These are phyloP conservation scores for Drosophila serrata DNA, from an alignment of 1,140 invertebrate species.

Conservation along the genomic window DNA sequence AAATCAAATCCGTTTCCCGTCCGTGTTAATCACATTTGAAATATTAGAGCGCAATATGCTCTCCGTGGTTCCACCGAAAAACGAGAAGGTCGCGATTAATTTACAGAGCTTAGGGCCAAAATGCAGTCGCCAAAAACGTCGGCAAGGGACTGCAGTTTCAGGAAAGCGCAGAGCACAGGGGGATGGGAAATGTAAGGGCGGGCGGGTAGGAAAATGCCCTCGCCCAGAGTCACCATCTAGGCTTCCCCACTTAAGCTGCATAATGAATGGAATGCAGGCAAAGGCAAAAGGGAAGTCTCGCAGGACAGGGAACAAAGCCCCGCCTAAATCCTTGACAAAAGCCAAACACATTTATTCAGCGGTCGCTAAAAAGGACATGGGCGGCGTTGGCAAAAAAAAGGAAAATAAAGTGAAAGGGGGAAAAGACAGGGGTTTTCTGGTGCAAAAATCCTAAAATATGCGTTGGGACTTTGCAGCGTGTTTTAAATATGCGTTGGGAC, in stretches of 20 bases:
- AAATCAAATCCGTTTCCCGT: conserved; percentile 45
- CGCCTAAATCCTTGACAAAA: conserved; percentile 80
- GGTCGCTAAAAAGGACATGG: conserved; percentile 54
- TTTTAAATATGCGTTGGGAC: no score
- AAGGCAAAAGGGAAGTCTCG: conserved; percentile 48
- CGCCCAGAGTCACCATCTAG: conserved; percentile 20
- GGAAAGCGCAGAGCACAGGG: conserved; percentile 3
- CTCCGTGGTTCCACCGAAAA: conserved; percentile 22
- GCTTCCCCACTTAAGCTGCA: conserved; percentile 72
- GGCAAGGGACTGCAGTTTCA: conserved; percentile 17
- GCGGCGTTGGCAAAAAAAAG: conserved; percentile 7
- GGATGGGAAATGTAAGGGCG: neutral
- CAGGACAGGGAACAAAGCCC: conserved; percentile 58
- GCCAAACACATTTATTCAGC: conserved; percentile 84
- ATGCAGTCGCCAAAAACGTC: conserved; percentile 67
- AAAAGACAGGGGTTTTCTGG: neutral
- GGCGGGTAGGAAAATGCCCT: neutral
- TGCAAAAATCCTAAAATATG: conserved; percentile 80
- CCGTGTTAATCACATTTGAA: conserved; percentile 82
- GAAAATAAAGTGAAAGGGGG: neutral
- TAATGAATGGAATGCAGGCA: conserved; percentile 81
- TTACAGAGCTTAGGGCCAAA: conserved; percentile 71
- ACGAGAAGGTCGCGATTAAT: conserved; percentile 71
- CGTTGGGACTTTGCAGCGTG: conserved; percentile 70
- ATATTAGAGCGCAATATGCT: conserved; percentile 67